phyloP scores from a whole-genome alignment of 2,888 invertebrate species.

The Cheilosia grossa region DNA sequence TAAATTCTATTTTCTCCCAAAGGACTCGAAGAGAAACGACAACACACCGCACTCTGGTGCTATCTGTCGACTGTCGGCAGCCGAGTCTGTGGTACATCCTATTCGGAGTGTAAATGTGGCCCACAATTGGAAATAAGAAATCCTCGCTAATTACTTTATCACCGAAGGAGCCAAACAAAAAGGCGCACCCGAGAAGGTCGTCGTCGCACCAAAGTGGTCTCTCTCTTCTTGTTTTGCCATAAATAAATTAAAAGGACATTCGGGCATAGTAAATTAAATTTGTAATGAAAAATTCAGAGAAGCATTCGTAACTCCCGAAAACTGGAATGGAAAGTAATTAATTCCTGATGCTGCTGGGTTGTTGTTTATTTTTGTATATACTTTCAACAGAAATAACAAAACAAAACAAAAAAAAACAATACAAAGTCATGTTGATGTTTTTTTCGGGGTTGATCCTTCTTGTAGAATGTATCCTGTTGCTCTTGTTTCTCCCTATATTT shows the following conservation, averaged over 20 bases:
- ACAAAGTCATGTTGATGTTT: slow-evolving; percentile 66
- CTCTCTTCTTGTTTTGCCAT: slow-evolving; percentile 20
- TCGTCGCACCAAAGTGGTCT: slow-evolving; percentile 12
- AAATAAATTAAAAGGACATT: slow-evolving; percentile 75
- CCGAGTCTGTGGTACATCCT: no score
- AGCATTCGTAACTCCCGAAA: slow-evolving; percentile 49
- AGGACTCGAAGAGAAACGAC: slow-evolving; percentile 24
- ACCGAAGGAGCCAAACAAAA: slow-evolving; percentile 33
- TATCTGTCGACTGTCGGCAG: no score
- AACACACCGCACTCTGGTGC: not conserved
- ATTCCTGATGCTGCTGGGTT: slow-evolving; percentile 33
- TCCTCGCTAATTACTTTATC: slow-evolving; percentile 74
- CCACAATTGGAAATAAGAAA: slow-evolving; percentile 66
- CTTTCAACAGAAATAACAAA: slow-evolving; percentile 2
- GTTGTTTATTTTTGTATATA: slow-evolving; percentile 26
- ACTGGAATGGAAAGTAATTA: slow-evolving; percentile 71
- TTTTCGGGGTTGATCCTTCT: slow-evolving; percentile 45
- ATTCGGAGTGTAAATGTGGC: slow-evolving; percentile 18
- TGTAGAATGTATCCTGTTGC: slow-evolving; percentile 63
- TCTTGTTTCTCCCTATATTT: slow-evolving; percentile 4
- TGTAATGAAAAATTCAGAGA: slow-evolving; percentile 69
- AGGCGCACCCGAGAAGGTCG: slow-evolving; percentile 18
- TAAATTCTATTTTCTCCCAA: slow-evolving; percentile 56
- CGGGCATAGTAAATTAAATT: slow-evolving; percentile 73
- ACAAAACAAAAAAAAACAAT: not conserved